A percentile compares a stretch with the other conserved stretches of the same genome.
phyloP scores from a whole-genome alignment of 2,888 invertebrate species.

The Standfussiana lucernea region DNA sequence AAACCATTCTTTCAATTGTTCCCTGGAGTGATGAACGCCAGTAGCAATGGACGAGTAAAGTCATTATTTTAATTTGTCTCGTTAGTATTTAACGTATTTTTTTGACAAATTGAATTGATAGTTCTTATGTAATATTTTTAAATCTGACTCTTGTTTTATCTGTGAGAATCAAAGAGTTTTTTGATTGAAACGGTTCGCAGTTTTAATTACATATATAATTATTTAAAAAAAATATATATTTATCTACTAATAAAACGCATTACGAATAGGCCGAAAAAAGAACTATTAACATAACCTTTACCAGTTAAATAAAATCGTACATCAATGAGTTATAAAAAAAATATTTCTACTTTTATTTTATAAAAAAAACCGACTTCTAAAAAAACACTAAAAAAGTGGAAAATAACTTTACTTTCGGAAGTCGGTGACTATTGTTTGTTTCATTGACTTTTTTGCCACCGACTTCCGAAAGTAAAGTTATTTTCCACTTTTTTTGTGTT shows the following conservation, averaged over 20 bases:
- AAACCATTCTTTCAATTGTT: slow-evolving; percentile 45
- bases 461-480: no score
- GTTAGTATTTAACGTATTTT: slow-evolving; percentile 41
- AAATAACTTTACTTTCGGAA: no score
- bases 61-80: slow-evolving; percentile 65
- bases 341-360: neutral
- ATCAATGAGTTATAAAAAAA: neutral
- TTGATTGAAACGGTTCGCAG: neutral
- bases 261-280: neutral
- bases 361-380: no score
- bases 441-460: no score
- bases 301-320: neutral
- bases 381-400: no score
- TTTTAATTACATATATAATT: neutral
- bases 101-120: slow-evolving; percentile 45
- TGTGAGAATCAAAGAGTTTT: neutral
- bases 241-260: neutral
- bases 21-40: slow-evolving; percentile 58
- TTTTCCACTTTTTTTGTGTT: no score
- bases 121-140: slow-evolving; percentile 32
- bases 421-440: no score
- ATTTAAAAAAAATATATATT: neutral
- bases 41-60: slow-evolving; percentile 62
- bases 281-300: neutral
- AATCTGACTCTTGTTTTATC: slow-evolving; percentile 12